Conservation (phyloP, 1,140 invertebrate species). For the Diorhabda carinulata region DNA sequence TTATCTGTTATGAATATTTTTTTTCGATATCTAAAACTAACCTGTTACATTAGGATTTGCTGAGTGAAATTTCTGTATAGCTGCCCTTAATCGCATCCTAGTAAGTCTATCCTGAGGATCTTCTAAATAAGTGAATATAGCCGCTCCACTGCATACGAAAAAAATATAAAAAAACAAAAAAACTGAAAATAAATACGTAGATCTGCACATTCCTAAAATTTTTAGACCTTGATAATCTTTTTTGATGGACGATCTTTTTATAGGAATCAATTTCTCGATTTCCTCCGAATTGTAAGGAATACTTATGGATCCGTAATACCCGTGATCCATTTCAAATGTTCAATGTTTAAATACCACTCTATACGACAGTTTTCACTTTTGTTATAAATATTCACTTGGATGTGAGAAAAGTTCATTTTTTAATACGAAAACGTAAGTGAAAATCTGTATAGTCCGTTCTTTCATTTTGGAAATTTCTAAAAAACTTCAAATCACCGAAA, state of each 20-base stretch:
- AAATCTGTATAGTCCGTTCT: slow-evolving; percentile 23
- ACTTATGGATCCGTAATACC: not conserved
- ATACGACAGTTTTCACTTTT: slow-evolving; percentile 6
- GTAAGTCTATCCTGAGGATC: slow-evolving; percentile 60
- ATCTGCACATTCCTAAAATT: slow-evolving; percentile 30
- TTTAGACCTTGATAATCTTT: slow-evolving; percentile 17
- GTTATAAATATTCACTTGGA: slow-evolving; percentile 19
- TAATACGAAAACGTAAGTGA: slow-evolving; percentile 5
- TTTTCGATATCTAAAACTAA: slow-evolving; percentile 28
- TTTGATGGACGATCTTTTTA: not conserved
- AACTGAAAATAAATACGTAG: slow-evolving; percentile 49
- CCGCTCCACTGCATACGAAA: slow-evolving; percentile 69
- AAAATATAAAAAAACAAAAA: slow-evolving; percentile 65
- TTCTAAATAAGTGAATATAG: slow-evolving; percentile 74
- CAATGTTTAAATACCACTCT: slow-evolving; percentile 5
- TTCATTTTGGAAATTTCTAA: slow-evolving; percentile 21
- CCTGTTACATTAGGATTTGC: slow-evolving; percentile 56
- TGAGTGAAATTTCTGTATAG: slow-evolving; percentile 56
- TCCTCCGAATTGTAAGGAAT: not conserved
- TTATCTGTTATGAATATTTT: not conserved
- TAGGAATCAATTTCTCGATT: slow-evolving; percentile 5
- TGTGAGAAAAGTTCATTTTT: slow-evolving; percentile 12
- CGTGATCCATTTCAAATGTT: slow-evolving; percentile 2
- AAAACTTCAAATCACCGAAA: no score
- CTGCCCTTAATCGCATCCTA: slow-evolving; percentile 51